Conservation (phyloP, 2,113 vertebrate species). For the Xenopus laevis region DNA sequence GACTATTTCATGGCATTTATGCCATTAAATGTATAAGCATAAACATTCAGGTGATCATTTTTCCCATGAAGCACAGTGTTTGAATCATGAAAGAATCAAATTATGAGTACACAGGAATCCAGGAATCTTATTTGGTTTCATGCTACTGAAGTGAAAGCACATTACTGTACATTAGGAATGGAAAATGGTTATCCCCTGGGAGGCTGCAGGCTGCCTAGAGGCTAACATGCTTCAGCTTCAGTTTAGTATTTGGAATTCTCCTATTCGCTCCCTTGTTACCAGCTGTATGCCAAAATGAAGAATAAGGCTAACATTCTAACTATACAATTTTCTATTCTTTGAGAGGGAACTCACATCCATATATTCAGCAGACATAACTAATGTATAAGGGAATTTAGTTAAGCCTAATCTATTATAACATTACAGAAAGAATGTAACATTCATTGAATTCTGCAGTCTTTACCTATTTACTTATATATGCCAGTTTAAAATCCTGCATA, state of each 20-base stretch:
- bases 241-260: conserved; percentile 30
- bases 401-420: conserved; percentile 3
- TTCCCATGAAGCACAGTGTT: conserved; percentile 25
- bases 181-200: conserved; percentile 42
- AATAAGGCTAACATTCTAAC: conserved; percentile 26
- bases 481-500: neutral
- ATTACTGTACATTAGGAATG: conserved; percentile 40
- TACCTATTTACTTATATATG: conserved; percentile 3
- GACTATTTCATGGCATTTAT: conserved; percentile 23
- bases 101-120: conserved; percentile 25
- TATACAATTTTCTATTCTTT: conserved; percentile 21
- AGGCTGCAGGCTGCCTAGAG: conserved; percentile 33
- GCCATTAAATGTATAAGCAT: conserved; percentile 10
- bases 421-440: neutral
- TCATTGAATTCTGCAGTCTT: conserved; percentile 6
- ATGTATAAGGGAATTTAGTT: neutral
- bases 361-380: conserved; percentile 18
- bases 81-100: conserved; percentile 36
- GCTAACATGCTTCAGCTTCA: conserved; percentile 34
- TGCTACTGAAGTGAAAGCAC: conserved; percentile 38
- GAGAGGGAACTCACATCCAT: neutral
- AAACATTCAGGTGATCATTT: conserved; percentile 13
- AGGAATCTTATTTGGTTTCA: conserved; percentile 39
- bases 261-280: conserved; percentile 8
- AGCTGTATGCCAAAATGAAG: conserved; percentile 10